phyloP scores from a whole-genome alignment of 2,113 vertebrate species.

The Monopterus albus region DNA sequence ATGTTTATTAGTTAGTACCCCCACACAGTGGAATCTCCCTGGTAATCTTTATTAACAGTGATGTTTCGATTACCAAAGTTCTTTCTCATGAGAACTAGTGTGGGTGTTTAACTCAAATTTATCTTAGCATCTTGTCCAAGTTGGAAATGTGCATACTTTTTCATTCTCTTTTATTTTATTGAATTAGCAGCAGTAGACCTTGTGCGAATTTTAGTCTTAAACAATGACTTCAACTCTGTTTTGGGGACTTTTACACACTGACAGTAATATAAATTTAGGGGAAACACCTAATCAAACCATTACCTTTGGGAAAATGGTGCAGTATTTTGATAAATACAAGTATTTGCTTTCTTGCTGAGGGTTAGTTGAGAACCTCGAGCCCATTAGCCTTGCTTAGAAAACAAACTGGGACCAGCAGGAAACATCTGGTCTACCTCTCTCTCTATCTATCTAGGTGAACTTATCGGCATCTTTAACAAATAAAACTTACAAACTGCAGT shows the following conservation, averaged over 20 bases:
- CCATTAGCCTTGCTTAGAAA: not conserved
- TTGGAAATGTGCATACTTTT: not conserved
- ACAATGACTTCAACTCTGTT: too few relatives aligned
- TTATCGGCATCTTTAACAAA: too few relatives aligned
- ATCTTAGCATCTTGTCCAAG: not conserved
- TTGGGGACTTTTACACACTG: not conserved
- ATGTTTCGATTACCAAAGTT: not conserved
- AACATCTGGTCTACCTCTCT: too few relatives aligned
- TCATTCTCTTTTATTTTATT: not conserved
- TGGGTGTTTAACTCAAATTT: not conserved
- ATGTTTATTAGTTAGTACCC: not conserved
- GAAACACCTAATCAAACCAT: not conserved
- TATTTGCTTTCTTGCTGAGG: not conserved
- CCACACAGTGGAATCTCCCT: conserved; percentile 33
- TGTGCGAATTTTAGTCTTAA: too few relatives aligned
- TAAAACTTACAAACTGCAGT: too few relatives aligned
- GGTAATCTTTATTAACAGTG: conserved; percentile 5
- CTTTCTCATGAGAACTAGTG: not conserved
- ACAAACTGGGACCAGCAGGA: not conserved
- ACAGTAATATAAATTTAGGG: not conserved
- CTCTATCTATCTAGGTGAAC: too few relatives aligned
- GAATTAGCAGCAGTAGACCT: too few relatives aligned
- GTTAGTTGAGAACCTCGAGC: not conserved
- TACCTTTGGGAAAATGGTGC: too few relatives aligned
- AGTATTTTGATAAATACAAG: too few relatives aligned